Evolutionary conservation across 2,888 invertebrate genomes (phyloP), one percentile per base, ranked within the genome.

Genomic region (Epistrophe grossulariae): DNA sequence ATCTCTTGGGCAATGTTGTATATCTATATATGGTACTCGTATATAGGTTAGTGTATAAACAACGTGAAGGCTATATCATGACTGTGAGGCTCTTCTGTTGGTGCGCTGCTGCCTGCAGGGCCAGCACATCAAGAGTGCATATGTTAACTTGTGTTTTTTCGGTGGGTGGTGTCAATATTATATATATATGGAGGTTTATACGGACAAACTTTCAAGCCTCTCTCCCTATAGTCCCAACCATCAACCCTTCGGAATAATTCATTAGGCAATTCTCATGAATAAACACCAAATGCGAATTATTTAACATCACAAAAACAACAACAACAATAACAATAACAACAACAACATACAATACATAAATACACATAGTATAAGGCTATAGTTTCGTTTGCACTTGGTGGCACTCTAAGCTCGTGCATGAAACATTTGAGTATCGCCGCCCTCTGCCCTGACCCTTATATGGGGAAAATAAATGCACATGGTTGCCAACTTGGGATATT

Each of bases 211-310:
- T 38, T 76, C 24, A 15, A 62, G 62, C 40, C 60, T 68, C 70
- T 50, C 70, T 68, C 70, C 57, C 70, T 45, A 24, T 24, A 45
- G 60, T 68, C 70, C 57, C 71, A 38, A 38, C 45, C 17, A 35
- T 35, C 64, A 82, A 71, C 82, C 66, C 76, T 76, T 82, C 48
- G 60, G 83, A 87, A 87, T 87, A 83, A 87, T 87, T 87, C 83
- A 87, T 87, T 79, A 87, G 83, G 83, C 87, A 83, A 87, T 87
- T 83, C 83, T 83, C 87, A 83, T 87, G 87, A 87, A 87, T 87
- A 87, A 87, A 87, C 87, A 87, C 82, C 87, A 79, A 87, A 79
- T 87, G 76, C 79, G 79, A 79, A 83, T 83, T 83, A 81, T 81
- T 81, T 78, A 77, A 48, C 77, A 79, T 38, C 60, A 59, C 66